Evolutionary conservation across 2,797 vertebrate species (phyloP).

Genomic region (Sparidentex hasta): DNA sequence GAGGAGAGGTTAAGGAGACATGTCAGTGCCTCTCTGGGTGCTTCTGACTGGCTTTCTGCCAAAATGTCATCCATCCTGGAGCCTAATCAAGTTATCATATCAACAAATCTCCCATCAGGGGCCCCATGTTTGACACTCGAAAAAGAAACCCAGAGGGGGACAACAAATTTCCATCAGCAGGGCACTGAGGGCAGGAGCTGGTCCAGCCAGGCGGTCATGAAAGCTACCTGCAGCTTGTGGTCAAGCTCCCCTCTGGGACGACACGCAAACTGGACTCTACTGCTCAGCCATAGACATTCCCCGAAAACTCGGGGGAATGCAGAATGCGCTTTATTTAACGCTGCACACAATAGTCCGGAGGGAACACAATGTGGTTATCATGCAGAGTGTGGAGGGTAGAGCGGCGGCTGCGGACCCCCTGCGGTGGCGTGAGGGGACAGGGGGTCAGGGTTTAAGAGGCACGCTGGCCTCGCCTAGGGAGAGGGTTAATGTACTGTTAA

Average conservation of each 20-base stretch:
- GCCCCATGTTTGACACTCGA: constrained; percentile 78
- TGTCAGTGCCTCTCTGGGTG: constrained; percentile 77
- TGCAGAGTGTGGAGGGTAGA: constrained; percentile 63
- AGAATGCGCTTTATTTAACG: constrained; percentile 74
- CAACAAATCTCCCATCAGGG: constrained; percentile 88
- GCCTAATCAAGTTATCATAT: constrained; percentile 90
- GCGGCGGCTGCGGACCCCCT: constrained; percentile 74
- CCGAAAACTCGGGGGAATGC: constrained; percentile 45
- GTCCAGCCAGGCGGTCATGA: constrained; percentile 59
- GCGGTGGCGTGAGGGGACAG: constrained; percentile 72
- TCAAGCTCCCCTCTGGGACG: constrained; percentile 79
- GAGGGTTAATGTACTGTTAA: constrained; percentile 86
- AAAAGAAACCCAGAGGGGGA: constrained; percentile 79
- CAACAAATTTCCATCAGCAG: constrained; percentile 86
- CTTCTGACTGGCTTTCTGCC: constrained; percentile 74
- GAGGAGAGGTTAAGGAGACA: constrained; percentile 85
- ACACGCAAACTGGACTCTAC: constrained; percentile 68
- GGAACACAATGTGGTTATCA: constrained; percentile 74
- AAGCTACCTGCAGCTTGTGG: constrained; percentile 80
- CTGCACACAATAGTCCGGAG: constrained; percentile 66
- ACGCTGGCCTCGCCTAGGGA: constrained; percentile 67
- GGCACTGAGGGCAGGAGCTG: constrained; percentile 53
- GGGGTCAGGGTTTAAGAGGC: constrained; percentile 84
- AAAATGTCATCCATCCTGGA: constrained; percentile 83
- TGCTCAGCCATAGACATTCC: constrained; percentile 54